Conservation (phyloP, 1,140 invertebrate genomes). For the Pararge aegeria region DNA sequence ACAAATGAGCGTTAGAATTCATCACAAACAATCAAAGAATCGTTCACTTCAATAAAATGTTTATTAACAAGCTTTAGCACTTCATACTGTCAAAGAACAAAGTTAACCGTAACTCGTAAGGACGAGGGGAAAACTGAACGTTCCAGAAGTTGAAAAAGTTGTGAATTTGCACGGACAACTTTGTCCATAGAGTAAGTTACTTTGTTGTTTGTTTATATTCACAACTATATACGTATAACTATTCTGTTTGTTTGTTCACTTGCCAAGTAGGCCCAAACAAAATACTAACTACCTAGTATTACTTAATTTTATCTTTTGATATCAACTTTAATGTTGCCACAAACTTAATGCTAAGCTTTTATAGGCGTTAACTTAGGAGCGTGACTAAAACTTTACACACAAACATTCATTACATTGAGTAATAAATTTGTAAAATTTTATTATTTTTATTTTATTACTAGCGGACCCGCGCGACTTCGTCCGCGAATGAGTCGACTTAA, state of each 20-base stretch:
- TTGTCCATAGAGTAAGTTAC: slow-evolving; percentile 1
- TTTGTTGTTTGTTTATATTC: background rate
- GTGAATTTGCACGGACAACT: slow-evolving; percentile 18
- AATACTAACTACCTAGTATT: too few relatives aligned
- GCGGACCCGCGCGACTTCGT: too few relatives aligned
- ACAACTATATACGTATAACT: background rate
- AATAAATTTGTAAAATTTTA: too few relatives aligned
- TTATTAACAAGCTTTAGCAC: slow-evolving; percentile 32
- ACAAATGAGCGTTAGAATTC: background rate
- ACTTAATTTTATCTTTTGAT: too few relatives aligned
- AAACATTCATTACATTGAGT: too few relatives aligned
- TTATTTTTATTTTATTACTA: too few relatives aligned
- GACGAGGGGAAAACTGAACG: slow-evolving; percentile 11
- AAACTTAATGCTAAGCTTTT: too few relatives aligned
- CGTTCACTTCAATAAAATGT: slow-evolving; percentile 5
- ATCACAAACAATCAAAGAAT: background rate
- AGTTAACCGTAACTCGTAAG: slow-evolving; percentile 14
- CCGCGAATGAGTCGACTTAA: too few relatives aligned
- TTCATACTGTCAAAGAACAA: slow-evolving; percentile 32
- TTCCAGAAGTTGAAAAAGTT: slow-evolving; percentile 17
- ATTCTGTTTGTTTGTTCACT: background rate
- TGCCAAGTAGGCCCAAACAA: too few relatives aligned
- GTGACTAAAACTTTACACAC: too few relatives aligned
- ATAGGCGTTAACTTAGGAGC: too few relatives aligned
- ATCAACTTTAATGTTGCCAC: too few relatives aligned